phyloP scores from a whole-genome alignment of 2,113 vertebrate species.

The Argyrosomus japonicus region DNA sequence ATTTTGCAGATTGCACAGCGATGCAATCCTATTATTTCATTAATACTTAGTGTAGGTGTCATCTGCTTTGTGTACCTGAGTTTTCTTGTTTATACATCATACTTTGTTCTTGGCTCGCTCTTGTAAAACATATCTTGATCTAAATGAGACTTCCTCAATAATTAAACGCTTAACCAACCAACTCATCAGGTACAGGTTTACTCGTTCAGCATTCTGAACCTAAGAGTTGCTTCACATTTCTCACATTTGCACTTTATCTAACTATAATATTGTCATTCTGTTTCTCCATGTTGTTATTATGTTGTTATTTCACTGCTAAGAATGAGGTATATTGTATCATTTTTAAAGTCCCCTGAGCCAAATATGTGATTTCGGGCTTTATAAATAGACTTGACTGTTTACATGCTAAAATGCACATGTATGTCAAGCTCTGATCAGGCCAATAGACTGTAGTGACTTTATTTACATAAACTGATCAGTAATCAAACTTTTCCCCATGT shows the following conservation, averaged over 20 bases:
- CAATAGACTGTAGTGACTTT: not conserved
- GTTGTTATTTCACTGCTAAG: not conserved
- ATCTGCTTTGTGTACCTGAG: not conserved
- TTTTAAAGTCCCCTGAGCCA: not conserved
- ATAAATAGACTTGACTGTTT: not conserved
- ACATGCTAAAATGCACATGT: not conserved
- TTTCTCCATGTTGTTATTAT: not conserved
- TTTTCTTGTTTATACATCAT: not conserved
- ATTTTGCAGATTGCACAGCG: not conserved
- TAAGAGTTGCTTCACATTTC: conserved; percentile 3
- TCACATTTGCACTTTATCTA: not conserved
- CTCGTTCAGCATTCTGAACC: not conserved
- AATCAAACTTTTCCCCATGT: conserved; percentile 1
- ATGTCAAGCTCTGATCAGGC: not conserved
- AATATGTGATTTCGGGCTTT: not conserved
- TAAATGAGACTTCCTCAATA: not conserved
- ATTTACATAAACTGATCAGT: not conserved
- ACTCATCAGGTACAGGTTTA: not conserved
- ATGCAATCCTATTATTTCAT: not conserved
- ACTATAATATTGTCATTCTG: not conserved
- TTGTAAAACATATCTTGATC: not conserved
- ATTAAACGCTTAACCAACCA: too few relatives aligned
- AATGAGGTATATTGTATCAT: not conserved
- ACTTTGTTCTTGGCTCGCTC: not conserved
- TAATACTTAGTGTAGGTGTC: not conserved